Evolutionary conservation across 2,797 vertebrate species (phyloP).

Genomic region (Liparis tanakae): DNA sequence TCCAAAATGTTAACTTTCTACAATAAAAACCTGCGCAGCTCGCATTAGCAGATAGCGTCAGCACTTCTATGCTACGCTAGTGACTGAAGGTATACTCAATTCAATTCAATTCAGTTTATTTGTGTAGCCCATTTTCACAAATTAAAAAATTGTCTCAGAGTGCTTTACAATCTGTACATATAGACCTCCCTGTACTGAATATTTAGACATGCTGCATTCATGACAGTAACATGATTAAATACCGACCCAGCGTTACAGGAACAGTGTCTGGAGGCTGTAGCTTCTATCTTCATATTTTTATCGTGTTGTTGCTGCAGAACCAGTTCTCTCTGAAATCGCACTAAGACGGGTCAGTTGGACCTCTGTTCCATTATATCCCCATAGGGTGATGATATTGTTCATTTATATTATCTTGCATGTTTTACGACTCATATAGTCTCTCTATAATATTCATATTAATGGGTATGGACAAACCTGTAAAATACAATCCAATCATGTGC

Average conservation of each 20-base stretch:
- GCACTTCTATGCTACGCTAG: not conserved
- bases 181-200: too few species aligned
- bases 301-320: not conserved
- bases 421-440: conserved; percentile 6
- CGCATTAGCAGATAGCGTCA: too few species aligned
- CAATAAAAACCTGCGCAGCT: too few species aligned
- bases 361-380: not conserved
- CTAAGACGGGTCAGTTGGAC: too few species aligned
- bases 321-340: not conserved
- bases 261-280: too few species aligned
- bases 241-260: not conserved
- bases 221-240: not conserved
- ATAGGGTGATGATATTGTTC: conserved; percentile 5
- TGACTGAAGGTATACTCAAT: not conserved
- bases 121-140: too few species aligned
- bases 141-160: too few species aligned
- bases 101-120: too few species aligned
- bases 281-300: not conserved
- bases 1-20: not conserved
- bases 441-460: conserved; percentile 25
- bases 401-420: not conserved
- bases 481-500: conserved; percentile 39
- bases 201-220: not conserved
- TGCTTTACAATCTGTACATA: too few species aligned
- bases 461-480: conserved; percentile 37